Base-by-base conservation (phyloP, 2,888 invertebrate genomes). In the Buathra laborator region DNA sequence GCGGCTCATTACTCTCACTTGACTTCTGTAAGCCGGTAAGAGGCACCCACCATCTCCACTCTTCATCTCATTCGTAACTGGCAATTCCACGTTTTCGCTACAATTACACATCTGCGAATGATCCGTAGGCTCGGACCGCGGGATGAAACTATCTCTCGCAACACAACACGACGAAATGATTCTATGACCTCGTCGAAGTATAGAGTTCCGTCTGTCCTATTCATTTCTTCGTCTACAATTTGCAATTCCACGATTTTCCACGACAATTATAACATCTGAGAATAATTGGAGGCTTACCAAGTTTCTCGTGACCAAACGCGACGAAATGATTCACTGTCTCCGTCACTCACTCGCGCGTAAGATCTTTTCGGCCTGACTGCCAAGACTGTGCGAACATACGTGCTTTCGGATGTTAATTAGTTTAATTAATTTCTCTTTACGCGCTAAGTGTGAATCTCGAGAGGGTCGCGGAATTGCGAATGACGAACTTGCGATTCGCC, bases 201-300 rank as follows among this genome's bases (percentile, higher is more conserved):
- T 6, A 32, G n/a, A 10, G 48, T 62, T 10, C 67, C n/a, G 12
- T 76, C 19, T 43, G 43, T 29, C 14, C 59, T 29, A 7, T 16
- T n/a, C 24, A 37, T 70, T 46, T 44, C 51, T 48, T 70, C 37
- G 37, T 37, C 64, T 48, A 70, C 59, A 48, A 78, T 56, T 3
- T 74, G 74, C 64, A 70, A 70, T 81, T 85, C 19, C 70, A 32
- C 70, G 48, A 53, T 79, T 75, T 77, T 78, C 75, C 81, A 75
- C 70, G 78, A 78, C 66, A 85, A 85, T 85, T 70, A 64, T 79
- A 37, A 71, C 81, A 81, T 75, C 84, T 81, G 48, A 67, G 81
- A 85, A 78, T 66, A 78, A 81, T 85, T 85, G 81, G 81, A 78
- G 16, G 48, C 56, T 64, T 78, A 66, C 81, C 84, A 85, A 85